Evolutionary conservation across 2,797 vertebrate genomes (phyloP).

Genomic region (Chloroceryle inda): DNA sequence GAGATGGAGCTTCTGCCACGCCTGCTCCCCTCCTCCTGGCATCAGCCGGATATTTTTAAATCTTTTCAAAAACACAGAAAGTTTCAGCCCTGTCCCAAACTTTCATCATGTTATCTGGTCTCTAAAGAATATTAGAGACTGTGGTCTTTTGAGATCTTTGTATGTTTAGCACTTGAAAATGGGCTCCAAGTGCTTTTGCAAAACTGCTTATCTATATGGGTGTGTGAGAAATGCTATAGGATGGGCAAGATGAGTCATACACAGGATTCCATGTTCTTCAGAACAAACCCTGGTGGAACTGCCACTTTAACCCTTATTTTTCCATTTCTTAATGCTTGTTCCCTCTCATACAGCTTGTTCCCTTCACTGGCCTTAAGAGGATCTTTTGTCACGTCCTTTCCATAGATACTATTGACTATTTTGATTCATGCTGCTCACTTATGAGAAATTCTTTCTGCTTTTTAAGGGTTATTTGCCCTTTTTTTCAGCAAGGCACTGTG

Average conservation of each 20-base stretch:
- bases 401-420: not conserved
- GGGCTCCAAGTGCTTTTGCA: not conserved
- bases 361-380: not conserved
- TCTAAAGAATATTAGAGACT: not conserved
- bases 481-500: constrained; percentile 46
- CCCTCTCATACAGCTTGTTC: not conserved
- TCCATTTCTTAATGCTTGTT: not conserved
- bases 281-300: not conserved
- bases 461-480: constrained; percentile 47
- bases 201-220: constrained; percentile 37
- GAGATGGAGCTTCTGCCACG: not conserved
- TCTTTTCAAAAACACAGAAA: not conserved
- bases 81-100: not conserved
- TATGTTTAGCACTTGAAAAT: not conserved
- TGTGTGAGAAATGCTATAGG: constrained; percentile 50
- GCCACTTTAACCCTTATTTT: constrained; percentile 39
- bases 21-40: not conserved
- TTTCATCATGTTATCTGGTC: not conserved
- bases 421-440: not conserved
- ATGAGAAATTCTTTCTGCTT: constrained; percentile 13
- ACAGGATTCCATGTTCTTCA: constrained; percentile 33
- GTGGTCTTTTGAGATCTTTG: not conserved
- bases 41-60: not conserved
- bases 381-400: not conserved
- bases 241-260: constrained; percentile 38